These are phyloP conservation scores for Pedetes capensis DNA, from an alignment of 2,113 vertebrate genomes.

Conservation along the genomic window DNA sequence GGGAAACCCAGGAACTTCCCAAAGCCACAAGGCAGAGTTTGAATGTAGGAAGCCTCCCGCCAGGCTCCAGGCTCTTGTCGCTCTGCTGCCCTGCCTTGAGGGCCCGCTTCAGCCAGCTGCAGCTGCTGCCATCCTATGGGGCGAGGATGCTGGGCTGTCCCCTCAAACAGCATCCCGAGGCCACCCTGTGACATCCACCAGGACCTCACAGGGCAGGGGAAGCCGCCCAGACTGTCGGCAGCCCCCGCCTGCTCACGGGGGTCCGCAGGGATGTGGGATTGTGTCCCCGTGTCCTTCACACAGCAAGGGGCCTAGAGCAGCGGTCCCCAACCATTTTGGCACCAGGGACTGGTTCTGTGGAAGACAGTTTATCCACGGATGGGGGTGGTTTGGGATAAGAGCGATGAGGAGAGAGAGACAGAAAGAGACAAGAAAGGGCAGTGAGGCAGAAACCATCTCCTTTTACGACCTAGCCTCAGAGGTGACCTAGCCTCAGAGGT, in stretches of 20 bases:
- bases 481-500: not conserved
- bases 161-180: rapidly evolving
- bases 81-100: too few species aligned
- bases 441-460: not conserved
- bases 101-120: rapidly evolving
- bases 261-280: rapidly evolving
- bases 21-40: not conserved
- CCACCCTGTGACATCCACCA: rapidly evolving
- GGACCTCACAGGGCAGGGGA: not conserved
- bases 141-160: too few species aligned
- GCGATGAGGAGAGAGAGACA: too few species aligned
- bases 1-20: not conserved
- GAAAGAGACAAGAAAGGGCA: not conserved
- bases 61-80: not conserved
- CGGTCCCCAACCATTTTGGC: too few species aligned
- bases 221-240: not conserved
- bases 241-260: not conserved
- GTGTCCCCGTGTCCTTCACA: not conserved
- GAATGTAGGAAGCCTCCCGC: not conserved
- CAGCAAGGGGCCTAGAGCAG: too few species aligned
- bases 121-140: not conserved
- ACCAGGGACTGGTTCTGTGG: too few species aligned
- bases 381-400: too few species aligned
- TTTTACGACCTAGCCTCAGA: not conserved
- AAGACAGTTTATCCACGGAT: too few species aligned